These are phyloP conservation scores for Typhlomys cinereus DNA, from an alignment of 2,113 vertebrate genomes.

Conservation along the genomic window DNA sequence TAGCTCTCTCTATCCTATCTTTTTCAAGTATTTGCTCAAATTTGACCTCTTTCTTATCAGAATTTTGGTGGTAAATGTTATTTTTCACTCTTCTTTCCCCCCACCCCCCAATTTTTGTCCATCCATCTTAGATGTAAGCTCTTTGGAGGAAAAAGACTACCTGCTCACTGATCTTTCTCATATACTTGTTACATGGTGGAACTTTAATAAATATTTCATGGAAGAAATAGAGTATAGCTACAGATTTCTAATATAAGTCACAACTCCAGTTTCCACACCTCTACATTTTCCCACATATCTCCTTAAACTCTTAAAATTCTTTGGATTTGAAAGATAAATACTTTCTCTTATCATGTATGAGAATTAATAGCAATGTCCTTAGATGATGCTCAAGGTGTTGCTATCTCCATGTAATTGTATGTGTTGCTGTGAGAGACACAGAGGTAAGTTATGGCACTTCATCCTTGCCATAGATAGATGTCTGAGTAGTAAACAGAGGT, in stretches of 20 bases:
- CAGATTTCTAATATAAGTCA: too few species aligned
- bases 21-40: neutral
- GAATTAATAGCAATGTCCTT: neutral
- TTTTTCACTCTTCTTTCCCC: neutral
- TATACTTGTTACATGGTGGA: neutral
- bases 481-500: neutral
- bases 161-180: neutral
- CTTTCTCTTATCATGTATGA: neutral
- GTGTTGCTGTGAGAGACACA: neutral
- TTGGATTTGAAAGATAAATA: neutral
- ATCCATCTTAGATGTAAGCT: neutral
- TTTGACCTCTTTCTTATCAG: neutral
- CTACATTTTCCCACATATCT: neutral
- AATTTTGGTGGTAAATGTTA: neutral
- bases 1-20: neutral
- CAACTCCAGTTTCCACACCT: neutral
- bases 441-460: too few species aligned
- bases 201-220: neutral
- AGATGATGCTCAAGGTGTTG: neutral
- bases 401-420: neutral
- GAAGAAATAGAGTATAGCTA: too few species aligned
- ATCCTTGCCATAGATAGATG: neutral
- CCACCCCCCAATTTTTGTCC: too few species aligned
- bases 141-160: neutral
- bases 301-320: neutral